These are phyloP conservation scores for Drosophila paranaensis DNA, from an alignment of 2,888 invertebrate genomes.

Conservation along the genomic window DNA sequence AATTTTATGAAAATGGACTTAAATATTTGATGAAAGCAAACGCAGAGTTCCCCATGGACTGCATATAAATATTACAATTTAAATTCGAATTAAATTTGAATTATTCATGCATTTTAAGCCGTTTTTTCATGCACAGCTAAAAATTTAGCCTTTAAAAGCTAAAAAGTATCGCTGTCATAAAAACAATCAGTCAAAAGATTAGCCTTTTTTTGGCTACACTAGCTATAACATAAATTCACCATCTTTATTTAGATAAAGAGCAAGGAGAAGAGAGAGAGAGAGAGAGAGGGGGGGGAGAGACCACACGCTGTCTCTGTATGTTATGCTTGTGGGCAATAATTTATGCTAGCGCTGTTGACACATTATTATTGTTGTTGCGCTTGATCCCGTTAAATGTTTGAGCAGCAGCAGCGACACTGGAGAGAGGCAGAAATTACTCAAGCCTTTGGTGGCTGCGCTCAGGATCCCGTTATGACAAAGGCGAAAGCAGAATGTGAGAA, in stretches of 20 bases:
- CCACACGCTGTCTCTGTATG: not conserved
- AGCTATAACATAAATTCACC: not conserved
- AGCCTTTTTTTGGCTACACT: not conserved
- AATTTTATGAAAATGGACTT: not conserved
- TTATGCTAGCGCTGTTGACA: not conserved
- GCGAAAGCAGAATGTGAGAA: not conserved
- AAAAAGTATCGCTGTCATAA: not conserved
- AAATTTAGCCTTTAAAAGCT: not conserved
- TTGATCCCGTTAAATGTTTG: constrained; percentile 4
- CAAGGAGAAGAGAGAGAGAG: not conserved
- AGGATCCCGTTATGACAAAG: constrained; percentile 1
- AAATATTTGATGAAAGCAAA: not conserved
- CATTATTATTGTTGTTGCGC: not conserved
- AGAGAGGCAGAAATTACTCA: not conserved
- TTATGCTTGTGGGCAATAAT: constrained; percentile 2
- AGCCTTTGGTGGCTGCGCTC: not conserved
- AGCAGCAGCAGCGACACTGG: not conserved
- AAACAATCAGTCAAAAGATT: constrained; percentile 2
- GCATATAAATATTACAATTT: not conserved
- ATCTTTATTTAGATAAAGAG: not conserved
- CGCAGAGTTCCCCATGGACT: not conserved
- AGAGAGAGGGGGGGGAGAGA: not conserved
- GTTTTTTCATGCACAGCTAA: not conserved
- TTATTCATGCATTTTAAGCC: not conserved
- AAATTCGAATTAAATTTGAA: not conserved